Evolutionary conservation across 2,888 invertebrate species (phyloP), one percentile per base, ranked within the genome.

Genomic region (Luperina nickerlii): DNA sequence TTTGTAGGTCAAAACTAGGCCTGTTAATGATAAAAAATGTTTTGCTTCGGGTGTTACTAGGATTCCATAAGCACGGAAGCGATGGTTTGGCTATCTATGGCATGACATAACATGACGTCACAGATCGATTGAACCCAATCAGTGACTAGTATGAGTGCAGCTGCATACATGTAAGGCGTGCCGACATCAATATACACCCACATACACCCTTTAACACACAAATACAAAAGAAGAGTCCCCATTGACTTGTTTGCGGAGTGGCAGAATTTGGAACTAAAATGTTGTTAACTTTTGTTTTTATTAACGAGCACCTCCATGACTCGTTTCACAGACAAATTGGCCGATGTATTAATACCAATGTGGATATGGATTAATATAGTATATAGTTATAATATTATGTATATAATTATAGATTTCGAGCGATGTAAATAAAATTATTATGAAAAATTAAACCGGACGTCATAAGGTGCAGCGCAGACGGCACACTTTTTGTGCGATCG

Each of bases 31-130:
- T 2, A 69, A 69, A 60, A 71, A 67, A 71, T 3, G 3, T n/a
- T 48, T 38, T 7, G 48, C 15, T 48, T 48, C 20, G 24, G 60
- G 60, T 48, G 45, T 38, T 62, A 76, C 76, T 38, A 72, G 76
- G 72, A 48, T 38, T 0, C 15, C 72, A 72, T 71, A 48, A 48
- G 18, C 62, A 38, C n/a, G 48, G 5, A 69, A 62, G 57, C 18
- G 18, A 27, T 54, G 42, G 15, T 57, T 45, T 7, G 27, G 32
- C 13, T 27, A 20, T 24, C 42, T 76, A 57, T 27, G 20, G 66
- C 8, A 38, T 51, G 48, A 62, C 62, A 62, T 62, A 76, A n/a
- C 24, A 24, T 77, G 67, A 77, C 67, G 76, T 76, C 76, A 78
- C 57, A 48, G 38, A 67, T 60, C 66, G 57, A 76, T 78, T 3